These are phyloP conservation scores for Smittia sp. DNA, from an alignment of 2,888 invertebrate genomes.

Conservation along the genomic window DNA sequence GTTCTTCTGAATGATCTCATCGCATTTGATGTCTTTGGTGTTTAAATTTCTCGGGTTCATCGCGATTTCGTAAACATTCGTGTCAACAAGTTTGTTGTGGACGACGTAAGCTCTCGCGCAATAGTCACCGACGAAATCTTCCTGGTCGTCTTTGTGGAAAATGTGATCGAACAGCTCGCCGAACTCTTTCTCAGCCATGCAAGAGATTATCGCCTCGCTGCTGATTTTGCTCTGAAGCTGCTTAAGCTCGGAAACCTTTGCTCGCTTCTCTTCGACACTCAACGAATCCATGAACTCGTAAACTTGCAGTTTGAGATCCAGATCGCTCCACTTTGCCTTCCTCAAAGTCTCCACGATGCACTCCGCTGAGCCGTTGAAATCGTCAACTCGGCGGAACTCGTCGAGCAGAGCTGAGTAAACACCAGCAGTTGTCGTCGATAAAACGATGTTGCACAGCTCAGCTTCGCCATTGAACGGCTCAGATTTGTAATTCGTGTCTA, in stretches of 20 bases:
- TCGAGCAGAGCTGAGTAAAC: constrained; percentile 23
- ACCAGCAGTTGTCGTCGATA: constrained; percentile 9
- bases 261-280: constrained; percentile 9
- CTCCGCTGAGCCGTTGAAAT: constrained; percentile 2
- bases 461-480: constrained; percentile 24
- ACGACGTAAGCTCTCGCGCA: constrained; percentile 32
- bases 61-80: background rate
- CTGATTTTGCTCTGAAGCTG: constrained; percentile 13
- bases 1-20: constrained; percentile 4
- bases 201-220: constrained; percentile 7
- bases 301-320: constrained; percentile 31
- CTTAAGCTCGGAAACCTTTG: constrained; percentile 15
- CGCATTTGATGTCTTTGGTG: constrained; percentile 15
- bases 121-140: constrained; percentile 30
- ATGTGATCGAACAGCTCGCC: constrained; percentile 27
- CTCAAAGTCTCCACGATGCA: constrained; percentile 15
- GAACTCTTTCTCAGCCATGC: constrained; percentile 32
- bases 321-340: constrained; percentile 24
- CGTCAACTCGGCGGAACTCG: constrained; percentile 17
- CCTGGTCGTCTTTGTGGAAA: constrained; percentile 18
- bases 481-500: background rate
- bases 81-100: constrained; percentile 12
- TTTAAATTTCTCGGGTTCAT: constrained; percentile 17
- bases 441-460: constrained; percentile 18
- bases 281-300: background rate